Evolutionary conservation across 2,797 vertebrate species (phyloP).

Genomic region (Alectoris magna): DNA sequence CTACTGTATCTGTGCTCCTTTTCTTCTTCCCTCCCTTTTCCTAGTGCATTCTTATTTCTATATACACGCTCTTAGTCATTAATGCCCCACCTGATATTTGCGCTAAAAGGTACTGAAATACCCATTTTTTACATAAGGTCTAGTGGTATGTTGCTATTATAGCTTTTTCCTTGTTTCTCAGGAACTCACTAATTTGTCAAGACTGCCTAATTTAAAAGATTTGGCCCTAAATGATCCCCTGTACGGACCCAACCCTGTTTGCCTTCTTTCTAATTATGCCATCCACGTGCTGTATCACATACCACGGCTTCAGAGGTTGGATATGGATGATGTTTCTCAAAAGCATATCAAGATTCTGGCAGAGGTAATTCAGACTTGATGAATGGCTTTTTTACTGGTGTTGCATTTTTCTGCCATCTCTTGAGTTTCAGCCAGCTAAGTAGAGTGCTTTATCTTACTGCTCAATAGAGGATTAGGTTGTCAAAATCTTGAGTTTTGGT

Average conservation of each 20-base stretch:
- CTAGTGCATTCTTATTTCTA: background rate
- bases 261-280: constrained; percentile 88
- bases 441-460: background rate
- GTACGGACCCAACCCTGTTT: constrained; percentile 87
- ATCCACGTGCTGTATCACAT: constrained; percentile 91
- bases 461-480: background rate
- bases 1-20: background rate
- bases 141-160: background rate
- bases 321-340: constrained; percentile 84
- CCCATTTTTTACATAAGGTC: background rate
- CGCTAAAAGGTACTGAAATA: background rate
- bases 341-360: constrained; percentile 87
- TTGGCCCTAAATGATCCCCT: constrained; percentile 87
- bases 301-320: constrained; percentile 86
- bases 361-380: constrained; percentile 79
- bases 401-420: background rate
- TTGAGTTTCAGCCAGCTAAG: background rate
- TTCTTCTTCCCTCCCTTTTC: background rate
- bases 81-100: background rate
- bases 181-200: constrained; percentile 86
- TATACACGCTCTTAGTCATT: background rate
- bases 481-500: background rate
- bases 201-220: constrained; percentile 81
- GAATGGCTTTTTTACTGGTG: background rate
- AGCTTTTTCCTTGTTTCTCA: constrained; percentile 59